Base-by-base conservation (phyloP, 2,113 vertebrate genomes). In the Gambusia affinis region DNA sequence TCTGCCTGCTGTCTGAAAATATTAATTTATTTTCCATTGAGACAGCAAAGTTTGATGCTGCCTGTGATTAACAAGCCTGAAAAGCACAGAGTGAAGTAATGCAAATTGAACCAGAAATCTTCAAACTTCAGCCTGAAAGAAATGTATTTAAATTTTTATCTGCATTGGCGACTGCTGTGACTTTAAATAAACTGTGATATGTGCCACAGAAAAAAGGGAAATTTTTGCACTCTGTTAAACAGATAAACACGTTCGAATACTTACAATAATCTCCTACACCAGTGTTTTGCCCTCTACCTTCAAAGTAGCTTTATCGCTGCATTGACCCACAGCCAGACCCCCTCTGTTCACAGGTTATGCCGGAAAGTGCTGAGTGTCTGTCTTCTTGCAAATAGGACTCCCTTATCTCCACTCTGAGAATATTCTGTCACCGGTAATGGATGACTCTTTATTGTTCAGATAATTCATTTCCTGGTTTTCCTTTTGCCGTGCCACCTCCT, bases 381-480 rank as follows among this genome's bases (percentile, higher is more conserved):
- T 78, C 89, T 88, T n/a, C 71, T 66, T 33, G 85, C 83, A 89
- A 92, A 93, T 93, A 82, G 89, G 74, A 85, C 89, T 91, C 86
- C 81, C 87, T 92, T 93, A 91, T 92, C 91, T 87, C 17, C 14
- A n/a, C 64, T 81, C 67, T 27, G 81, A 84, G 78, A 64, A 74
- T 65, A 71, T 86, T 87, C 81, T 88, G 89, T 87, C 89, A 89
- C 81, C 73, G 69, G 80, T 78, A 67, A 79, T 73, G 54, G 78
- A 87, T 75, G 81, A 68, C 75, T 92, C 78, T 69, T 87, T 78
- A 37, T 76, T 57, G 60, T 73, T 42, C 82, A 83, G 70, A 85
- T 24, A 83, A 88, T 85, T 88, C 80, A 83, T 89, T 87, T 88
- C 77, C 72, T 31, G 64, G 47, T 44, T 76, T 79, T 76, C 79